Evolutionary conservation across 2,888 invertebrate species (phyloP), one percentile per base, ranked within the genome.

Genomic region (Elegia similella): DNA sequence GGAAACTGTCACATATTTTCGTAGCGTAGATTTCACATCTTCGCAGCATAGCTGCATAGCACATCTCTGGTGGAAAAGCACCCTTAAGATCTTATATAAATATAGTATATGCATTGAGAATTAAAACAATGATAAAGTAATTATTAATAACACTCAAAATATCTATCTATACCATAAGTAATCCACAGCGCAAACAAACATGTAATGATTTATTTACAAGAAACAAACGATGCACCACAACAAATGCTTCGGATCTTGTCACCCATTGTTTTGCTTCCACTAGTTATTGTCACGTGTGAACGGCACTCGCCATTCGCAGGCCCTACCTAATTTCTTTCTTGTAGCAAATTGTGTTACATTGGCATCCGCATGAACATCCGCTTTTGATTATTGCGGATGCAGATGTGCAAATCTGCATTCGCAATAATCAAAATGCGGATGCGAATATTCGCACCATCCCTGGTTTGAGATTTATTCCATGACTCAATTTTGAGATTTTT

Each of bases 401-500:
- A 42, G 52, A 59, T 55, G 56, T 56, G 56, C 17, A 52, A 61
- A 61, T 58, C 42, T 56, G 59, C 59, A 58, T 60, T 47, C 56
- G 56, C 58, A n/a, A n/a, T n/a, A n/a, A n/a, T n/a, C n/a, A n/a
- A 56, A 59, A 62, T 62, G 58, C 56, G 58, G 62, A 62, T 62
- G 58, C 56, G 58, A 55, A 61, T 61, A 55, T 61, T 61, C 55
- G 61, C 57, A 57, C 59, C 58, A 61, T 30, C 61, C 59, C 58
- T 54, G 16, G n/a, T n/a, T n/a, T n/a, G 23, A 23, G 23, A 23
- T 23, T 23, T 23, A 3, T 23, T 3, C 23, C 23, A 23, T 23
- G 23, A 23, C 23, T 23, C 2, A 23, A 23, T 23, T 23, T 23
- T 23, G 23, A 23, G 23, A 23, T 23, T 23, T 23, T 23, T 3